Evolutionary conservation across 2,888 invertebrate species (phyloP), one percentile per base, ranked within the genome.

Genomic region (Rotaria macrura): DNA sequence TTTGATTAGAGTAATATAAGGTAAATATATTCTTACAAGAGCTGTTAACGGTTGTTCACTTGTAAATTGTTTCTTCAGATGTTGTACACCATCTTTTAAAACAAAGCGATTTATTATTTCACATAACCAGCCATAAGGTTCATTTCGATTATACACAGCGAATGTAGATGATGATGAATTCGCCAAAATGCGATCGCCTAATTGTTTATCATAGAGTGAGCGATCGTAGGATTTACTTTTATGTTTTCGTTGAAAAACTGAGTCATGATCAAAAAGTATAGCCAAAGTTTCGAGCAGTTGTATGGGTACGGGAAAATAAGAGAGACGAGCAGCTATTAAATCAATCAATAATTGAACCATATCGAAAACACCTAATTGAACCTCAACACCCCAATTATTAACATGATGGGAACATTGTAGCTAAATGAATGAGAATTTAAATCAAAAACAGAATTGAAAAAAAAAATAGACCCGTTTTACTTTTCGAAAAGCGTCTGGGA

Each of bases 401-500:
- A 92, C 92, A 83, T 92, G 92, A 85, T 88, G 89, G 79, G 91
- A 90, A n/a, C 90, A 91, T 88, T 92, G 88, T 85, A 92, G 88
- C 90, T 91, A 65, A 29, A 87, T 85, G 83, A 86, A 14, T 49
- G 2, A 20, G 4, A 23, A 7, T 43, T 43, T 43, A 43, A 43
- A 17, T 17, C 49, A 49, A 49, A 49, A 49, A 12, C 9, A 49
- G 14, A 49, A 49, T 17, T 49, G 3, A 49, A 49, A 17, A 47
- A 47, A 47, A 47, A 47, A 47, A 47, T 47, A 12, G 47, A 47
- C 47, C 47, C n/a, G n/a, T n/a, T n/a, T n/a, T 49, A 49, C 91
- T 89, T 92, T 92, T 85, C 89, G 90, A 88, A 92, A 92, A 74
- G 91, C 91, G 88, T 92, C 92, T 74, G 91, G 91, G 89, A 92